Percentiles rank a stretch among this genome's conserved stretches.
These are phyloP conservation scores for Enteromius viviparus DNA, from an alignment of 2,797 vertebrate species.

Conservation along the genomic window DNA sequence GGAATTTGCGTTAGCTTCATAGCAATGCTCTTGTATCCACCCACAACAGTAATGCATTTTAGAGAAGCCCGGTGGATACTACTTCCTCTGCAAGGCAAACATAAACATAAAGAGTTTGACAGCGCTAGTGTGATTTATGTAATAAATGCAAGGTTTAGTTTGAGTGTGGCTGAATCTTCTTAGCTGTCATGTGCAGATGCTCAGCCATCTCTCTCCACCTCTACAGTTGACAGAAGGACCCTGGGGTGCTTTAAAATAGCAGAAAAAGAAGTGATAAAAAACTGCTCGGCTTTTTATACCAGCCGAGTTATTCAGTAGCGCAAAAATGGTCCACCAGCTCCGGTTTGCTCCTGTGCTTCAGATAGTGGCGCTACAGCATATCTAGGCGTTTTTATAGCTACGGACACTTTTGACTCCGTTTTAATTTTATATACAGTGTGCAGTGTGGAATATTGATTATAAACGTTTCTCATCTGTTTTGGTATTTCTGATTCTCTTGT, in stretches of 20 bases:
- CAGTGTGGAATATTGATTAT: background rate
- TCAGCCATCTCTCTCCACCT: slow-evolving; percentile 16
- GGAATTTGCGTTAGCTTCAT: too few species aligned
- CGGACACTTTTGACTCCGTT: background rate
- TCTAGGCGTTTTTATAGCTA: background rate
- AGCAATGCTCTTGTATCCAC: background rate
- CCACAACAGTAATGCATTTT: background rate
- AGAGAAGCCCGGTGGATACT: background rate
- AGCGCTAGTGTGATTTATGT: slow-evolving; percentile 2
- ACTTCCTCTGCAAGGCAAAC: slow-evolving; percentile 4
- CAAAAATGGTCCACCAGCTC: slow-evolving; percentile 1
- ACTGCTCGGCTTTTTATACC: slow-evolving; percentile 25
- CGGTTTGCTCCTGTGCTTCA: background rate
- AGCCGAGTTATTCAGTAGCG: slow-evolving; percentile 24
- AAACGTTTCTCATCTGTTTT: slow-evolving; percentile 13
- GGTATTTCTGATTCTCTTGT: background rate
- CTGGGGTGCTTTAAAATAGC: slow-evolving; percentile 29
- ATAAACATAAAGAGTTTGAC: background rate
- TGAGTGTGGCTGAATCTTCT: slow-evolving; percentile 19
- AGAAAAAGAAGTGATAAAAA: slow-evolving; percentile 33
- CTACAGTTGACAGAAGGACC: slow-evolving; percentile 33
- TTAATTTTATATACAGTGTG: background rate
- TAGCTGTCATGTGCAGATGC: slow-evolving; percentile 24
- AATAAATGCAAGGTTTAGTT: slow-evolving; percentile 31
- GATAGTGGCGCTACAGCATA: background rate